These are phyloP conservation scores for Dryomyza anilis DNA, from an alignment of 2,888 invertebrate genomes.

Conservation along the genomic window DNA sequence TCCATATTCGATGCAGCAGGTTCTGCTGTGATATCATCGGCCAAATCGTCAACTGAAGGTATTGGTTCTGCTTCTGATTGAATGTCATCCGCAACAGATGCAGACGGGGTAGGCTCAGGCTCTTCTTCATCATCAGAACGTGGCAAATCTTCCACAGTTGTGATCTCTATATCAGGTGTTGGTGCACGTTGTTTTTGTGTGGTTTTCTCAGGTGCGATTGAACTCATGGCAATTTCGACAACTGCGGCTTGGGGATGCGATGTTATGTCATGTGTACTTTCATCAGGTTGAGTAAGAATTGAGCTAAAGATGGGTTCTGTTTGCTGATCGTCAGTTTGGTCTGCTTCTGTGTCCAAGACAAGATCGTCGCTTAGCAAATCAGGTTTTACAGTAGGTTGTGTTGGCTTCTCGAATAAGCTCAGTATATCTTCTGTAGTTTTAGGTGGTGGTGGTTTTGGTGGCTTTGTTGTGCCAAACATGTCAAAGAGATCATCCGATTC, in stretches of 20 bases:
- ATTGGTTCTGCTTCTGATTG: slow-evolving; percentile 30
- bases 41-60: slow-evolving; percentile 29
- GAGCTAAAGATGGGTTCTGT: slow-evolving; percentile 55
- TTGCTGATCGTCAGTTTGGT: slow-evolving; percentile 17
- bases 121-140: slow-evolving; percentile 60
- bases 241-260: slow-evolving; percentile 58
- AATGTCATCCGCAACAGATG: slow-evolving; percentile 25
- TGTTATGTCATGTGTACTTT: slow-evolving; percentile 56
- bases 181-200: slow-evolving; percentile 52
- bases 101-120: slow-evolving; percentile 38
- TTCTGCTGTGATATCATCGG: slow-evolving; percentile 23
- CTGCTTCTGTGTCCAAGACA: slow-evolving; percentile 39
- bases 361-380: slow-evolving; percentile 69
- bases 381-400: slow-evolving; percentile 57
- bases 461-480: slow-evolving; percentile 62
- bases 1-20: slow-evolving; percentile 33
- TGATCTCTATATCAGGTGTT: slow-evolving; percentile 60
- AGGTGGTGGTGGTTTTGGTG: slow-evolving; percentile 63
- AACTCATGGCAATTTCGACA: slow-evolving; percentile 39
- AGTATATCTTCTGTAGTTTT: slow-evolving; percentile 68
- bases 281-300: slow-evolving; percentile 55
- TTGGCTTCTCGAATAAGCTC: slow-evolving; percentile 64
- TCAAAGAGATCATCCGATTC: slow-evolving; percentile 66
- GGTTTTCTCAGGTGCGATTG: slow-evolving; percentile 43
- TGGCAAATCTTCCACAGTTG: slow-evolving; percentile 59